Percentiles rank a stretch among this genome's conserved stretches.
phyloP scores from a whole-genome alignment of 2,113 vertebrate species.

The Illadopsis cleaveri region DNA sequence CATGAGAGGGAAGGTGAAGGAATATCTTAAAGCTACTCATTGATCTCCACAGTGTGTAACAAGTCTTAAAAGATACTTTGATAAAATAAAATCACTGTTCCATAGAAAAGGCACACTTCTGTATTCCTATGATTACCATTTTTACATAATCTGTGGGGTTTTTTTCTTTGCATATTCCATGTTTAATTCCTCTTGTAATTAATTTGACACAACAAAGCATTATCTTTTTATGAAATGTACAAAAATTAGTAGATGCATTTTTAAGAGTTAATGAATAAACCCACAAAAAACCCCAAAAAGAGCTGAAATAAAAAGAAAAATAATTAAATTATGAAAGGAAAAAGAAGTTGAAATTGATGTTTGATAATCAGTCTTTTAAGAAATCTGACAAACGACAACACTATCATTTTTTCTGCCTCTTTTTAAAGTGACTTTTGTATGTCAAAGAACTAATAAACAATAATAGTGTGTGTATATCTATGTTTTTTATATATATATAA shows the following conservation, averaged over 20 bases:
- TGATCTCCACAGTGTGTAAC: background rate
- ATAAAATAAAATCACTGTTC: background rate
- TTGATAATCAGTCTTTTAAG: background rate
- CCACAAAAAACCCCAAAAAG: background rate
- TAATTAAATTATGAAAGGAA: background rate
- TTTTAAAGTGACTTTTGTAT: background rate
- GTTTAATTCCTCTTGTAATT: background rate
- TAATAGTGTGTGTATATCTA: background rate
- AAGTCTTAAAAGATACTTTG: background rate
- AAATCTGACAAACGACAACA: background rate
- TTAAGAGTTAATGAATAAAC: background rate
- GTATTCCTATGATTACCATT: background rate
- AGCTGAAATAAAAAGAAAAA: background rate
- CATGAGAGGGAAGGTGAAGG: background rate
- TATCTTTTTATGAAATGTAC: background rate
- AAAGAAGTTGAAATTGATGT: background rate
- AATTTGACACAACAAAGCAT: background rate
- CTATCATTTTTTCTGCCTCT: background rate
- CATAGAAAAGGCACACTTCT: background rate
- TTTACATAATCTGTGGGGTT: background rate
- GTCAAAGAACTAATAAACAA: background rate
- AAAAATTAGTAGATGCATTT: background rate
- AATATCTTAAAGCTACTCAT: background rate
- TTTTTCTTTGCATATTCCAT: background rate
- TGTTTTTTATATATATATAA: background rate